Percentiles rank a stretch among this genome's conserved stretches.
These are phyloP conservation scores for Semnornis frantzii DNA, from an alignment of 2,113 vertebrate species.

Conservation along the genomic window DNA sequence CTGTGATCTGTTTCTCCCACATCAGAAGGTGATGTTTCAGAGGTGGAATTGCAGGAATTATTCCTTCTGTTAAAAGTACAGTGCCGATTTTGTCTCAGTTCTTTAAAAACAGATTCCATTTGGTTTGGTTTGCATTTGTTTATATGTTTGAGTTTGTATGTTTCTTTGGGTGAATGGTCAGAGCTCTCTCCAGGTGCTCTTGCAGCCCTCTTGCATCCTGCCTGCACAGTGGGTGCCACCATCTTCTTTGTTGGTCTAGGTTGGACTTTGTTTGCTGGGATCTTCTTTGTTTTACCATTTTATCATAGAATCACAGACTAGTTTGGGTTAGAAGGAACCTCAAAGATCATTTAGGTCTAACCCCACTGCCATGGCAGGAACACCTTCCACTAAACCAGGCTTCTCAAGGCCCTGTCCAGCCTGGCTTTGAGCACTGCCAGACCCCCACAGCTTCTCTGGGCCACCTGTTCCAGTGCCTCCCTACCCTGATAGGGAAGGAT, in stretches of 20 bases:
- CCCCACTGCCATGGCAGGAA: too few species aligned
- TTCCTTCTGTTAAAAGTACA: neutral
- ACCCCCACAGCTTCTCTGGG: too few species aligned
- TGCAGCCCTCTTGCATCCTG: neutral
- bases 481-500: too few species aligned
- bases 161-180: neutral
- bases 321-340: too few species aligned
- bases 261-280: neutral
- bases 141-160: neutral
- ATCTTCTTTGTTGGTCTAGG: neutral
- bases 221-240: neutral
- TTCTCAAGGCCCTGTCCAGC: too few species aligned
- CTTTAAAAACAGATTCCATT: neutral
- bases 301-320: too few species aligned
- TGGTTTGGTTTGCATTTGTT: neutral
- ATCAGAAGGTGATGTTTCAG: neutral
- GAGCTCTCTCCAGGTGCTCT: neutral
- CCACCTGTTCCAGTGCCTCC: too few species aligned
- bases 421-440: too few species aligned
- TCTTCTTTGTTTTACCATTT: too few species aligned
- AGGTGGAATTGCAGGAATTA: neutral
- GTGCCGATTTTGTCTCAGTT: neutral
- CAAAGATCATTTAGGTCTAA: too few species aligned
- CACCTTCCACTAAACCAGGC: too few species aligned
- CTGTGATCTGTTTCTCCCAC: neutral